These are phyloP conservation scores for Halichoerus grypus DNA, from an alignment of 2,113 vertebrate genomes.

Conservation along the genomic window DNA sequence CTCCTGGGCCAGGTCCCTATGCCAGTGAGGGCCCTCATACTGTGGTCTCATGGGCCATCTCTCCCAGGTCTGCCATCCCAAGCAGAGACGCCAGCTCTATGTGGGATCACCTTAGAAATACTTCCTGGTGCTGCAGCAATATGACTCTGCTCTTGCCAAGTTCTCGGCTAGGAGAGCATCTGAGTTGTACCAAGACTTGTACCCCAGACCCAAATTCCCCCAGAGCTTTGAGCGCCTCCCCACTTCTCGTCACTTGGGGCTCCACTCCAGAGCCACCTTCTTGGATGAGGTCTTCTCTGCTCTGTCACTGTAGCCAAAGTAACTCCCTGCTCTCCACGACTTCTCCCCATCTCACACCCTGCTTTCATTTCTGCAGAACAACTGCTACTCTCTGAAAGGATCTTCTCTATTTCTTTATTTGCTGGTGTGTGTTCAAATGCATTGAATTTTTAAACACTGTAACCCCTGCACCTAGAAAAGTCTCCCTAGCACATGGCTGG, in stretches of 20 bases:
- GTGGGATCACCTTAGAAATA: too few relatives aligned
- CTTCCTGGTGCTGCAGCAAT: not conserved
- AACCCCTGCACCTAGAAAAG: not conserved
- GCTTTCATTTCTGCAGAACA: not conserved
- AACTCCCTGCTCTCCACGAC: not conserved
- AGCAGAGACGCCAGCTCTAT: not conserved
- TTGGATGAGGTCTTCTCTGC: not conserved
- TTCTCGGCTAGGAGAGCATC: not conserved
- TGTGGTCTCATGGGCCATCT: not conserved
- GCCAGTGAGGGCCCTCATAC: not conserved
- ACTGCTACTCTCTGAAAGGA: not conserved
- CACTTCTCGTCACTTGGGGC: not conserved
- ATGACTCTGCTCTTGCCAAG: not conserved
- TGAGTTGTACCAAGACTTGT: not conserved
- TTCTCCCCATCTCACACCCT: not conserved
- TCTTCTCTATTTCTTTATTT: not conserved
- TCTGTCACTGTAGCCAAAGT: not conserved
- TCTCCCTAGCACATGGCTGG: not conserved
- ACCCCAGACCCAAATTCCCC: not conserved
- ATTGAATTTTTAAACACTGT: not conserved
- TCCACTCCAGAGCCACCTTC: not conserved
- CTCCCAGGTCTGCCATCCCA: not conserved
- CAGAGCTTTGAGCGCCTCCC: too few relatives aligned
- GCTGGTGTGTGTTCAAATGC: not conserved
- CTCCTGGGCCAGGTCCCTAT: not conserved